phyloP scores from a whole-genome alignment of 2,888 invertebrate genomes.

The Syritta pipiens region DNA sequence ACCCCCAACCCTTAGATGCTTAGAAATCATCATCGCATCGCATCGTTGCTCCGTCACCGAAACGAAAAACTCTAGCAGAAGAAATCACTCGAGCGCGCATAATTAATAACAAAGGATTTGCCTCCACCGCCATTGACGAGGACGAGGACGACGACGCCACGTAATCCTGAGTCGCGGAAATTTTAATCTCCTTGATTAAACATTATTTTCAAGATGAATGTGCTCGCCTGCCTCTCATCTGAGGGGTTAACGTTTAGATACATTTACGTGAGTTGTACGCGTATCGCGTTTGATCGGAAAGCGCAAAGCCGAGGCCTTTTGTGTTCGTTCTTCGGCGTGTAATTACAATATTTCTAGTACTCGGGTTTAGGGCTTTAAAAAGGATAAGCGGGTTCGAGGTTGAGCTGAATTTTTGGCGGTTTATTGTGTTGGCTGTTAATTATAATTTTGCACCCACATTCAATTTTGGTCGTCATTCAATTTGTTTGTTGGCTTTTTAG shows the following conservation, averaged over 20 bases:
- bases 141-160: slow-evolving; percentile 11
- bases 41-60: slow-evolving; percentile 47
- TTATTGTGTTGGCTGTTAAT: slow-evolving; percentile 57
- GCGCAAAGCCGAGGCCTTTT: slow-evolving; percentile 1
- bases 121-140: not conserved
- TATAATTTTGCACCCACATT: slow-evolving; percentile 63
- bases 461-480: slow-evolving; percentile 35
- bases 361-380: slow-evolving; percentile 51
- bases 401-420: slow-evolving; percentile 63
- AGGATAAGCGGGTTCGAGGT: slow-evolving; percentile 45
- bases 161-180: slow-evolving; percentile 68
- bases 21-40: slow-evolving; percentile 63
- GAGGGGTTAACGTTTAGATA: slow-evolving; percentile 66
- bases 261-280: too few relatives aligned
- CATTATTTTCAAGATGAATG: slow-evolving; percentile 69
- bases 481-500: slow-evolving; percentile 43
- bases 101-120: slow-evolving; percentile 69
- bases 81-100: slow-evolving; percentile 68
- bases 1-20: slow-evolving; percentile 10
- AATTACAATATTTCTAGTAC: too few relatives aligned
- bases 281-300: too few relatives aligned
- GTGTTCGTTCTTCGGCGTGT: slow-evolving; percentile 43
- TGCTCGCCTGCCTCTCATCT: slow-evolving; percentile 36
- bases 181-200: slow-evolving; percentile 70
- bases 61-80: slow-evolving; percentile 61